A percentile compares a stretch with the other conserved stretches of the same genome.
phyloP scores from a whole-genome alignment of 2,888 invertebrate genomes.

The Oithona nana region DNA sequence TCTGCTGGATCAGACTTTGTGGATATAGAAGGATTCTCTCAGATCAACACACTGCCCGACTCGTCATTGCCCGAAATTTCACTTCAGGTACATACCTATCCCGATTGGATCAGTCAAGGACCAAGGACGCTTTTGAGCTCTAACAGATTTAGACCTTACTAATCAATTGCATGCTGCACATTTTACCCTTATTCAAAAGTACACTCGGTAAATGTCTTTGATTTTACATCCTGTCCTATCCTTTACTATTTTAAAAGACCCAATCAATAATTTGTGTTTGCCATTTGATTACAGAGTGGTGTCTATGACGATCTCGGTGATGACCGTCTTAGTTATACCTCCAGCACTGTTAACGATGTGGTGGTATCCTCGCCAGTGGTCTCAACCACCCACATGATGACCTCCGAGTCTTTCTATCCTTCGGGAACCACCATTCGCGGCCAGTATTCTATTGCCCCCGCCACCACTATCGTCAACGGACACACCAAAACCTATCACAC shows the following conservation, averaged over 20 bases:
- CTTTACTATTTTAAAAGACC: too few relatives aligned
- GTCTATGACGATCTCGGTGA: constrained; percentile 12
- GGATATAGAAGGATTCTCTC: constrained; percentile 13
- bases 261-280: not conserved
- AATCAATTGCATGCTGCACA: too few relatives aligned
- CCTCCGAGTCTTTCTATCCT: not conserved
- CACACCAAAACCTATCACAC: not conserved
- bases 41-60: constrained; percentile 19
- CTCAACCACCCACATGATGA: not conserved
- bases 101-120: not conserved
- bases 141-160: too few relatives aligned
- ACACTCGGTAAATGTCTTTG: too few relatives aligned
- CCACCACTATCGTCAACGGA: not conserved
- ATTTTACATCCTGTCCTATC: too few relatives aligned
- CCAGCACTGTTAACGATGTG: not conserved
- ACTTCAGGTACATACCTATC: constrained; percentile 19
- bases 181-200: too few relatives aligned
- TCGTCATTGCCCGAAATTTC: constrained; percentile 21
- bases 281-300: not conserved
- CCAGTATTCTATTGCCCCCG: constrained; percentile 9
- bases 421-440: constrained; percentile 5
- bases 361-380: not conserved
- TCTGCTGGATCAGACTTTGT: constrained; percentile 16
- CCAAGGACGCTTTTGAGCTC: not conserved
- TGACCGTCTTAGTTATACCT: constrained; percentile 3